Conservation (phyloP, 64 coral and sea anemone genomes). For the Stylophora pistillata region DNA sequence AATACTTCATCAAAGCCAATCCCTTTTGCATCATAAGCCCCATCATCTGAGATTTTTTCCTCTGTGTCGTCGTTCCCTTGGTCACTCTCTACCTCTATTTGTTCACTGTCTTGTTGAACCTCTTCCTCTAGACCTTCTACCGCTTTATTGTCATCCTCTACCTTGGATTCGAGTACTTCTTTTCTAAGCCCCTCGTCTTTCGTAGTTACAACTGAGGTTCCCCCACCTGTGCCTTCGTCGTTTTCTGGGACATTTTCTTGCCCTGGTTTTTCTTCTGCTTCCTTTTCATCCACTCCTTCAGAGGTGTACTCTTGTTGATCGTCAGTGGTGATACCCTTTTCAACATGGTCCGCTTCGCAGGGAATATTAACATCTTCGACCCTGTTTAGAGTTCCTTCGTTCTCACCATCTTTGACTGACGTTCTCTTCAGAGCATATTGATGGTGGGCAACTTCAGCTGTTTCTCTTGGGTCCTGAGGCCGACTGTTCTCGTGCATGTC, state of each 20-base stretch:
- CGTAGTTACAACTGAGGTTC: no score
- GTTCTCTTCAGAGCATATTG: background rate
- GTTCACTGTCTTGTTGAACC: background rate
- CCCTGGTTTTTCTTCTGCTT: background rate
- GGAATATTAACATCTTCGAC: background rate
- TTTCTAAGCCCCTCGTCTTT: no score
- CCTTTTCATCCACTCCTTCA: background rate
- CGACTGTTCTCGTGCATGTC: background rate
- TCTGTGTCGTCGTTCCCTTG: background rate
- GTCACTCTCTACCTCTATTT: background rate
- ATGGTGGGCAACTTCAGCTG: background rate
- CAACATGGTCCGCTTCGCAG: background rate
- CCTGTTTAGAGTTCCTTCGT: background rate
- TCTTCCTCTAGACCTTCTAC: background rate
- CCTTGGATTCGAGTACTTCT: no score
- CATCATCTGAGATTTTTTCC: background rate
- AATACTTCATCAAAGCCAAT: constrained; percentile 42
- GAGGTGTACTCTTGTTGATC: background rate
- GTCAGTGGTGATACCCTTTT: background rate
- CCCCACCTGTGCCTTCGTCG: no score
- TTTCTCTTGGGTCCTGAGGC: background rate
- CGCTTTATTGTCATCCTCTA: no score
- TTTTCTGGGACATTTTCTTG: no score
- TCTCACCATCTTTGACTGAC: background rate
- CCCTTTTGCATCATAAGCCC: background rate